phyloP scores from a whole-genome alignment of 2,888 invertebrate genomes.

The Aethes cnicana region DNA sequence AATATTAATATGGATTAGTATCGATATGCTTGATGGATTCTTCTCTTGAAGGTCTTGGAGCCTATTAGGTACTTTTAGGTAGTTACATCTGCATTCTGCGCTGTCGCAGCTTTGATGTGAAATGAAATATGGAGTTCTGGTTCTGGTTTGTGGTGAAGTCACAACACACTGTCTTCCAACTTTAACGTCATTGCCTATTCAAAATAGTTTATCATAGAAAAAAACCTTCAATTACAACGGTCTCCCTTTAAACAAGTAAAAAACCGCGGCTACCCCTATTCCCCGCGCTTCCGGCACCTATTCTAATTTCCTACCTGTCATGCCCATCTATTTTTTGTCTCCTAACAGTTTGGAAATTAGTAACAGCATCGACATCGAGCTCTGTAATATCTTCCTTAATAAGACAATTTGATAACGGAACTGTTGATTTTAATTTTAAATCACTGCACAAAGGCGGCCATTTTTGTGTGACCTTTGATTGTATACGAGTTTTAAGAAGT shows the following conservation, averaged over 20 bases:
- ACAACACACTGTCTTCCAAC: too few species aligned
- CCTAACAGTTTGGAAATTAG: slow-evolving; percentile 23
- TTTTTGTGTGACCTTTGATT: neutral
- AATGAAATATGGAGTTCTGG: too few species aligned
- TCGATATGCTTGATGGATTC: too few species aligned
- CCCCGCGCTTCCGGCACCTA: slow-evolving; percentile 8
- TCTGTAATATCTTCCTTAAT: slow-evolving; percentile 34
- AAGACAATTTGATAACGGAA: slow-evolving; percentile 49
- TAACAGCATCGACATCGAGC: slow-evolving; percentile 9
- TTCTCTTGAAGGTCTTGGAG: too few species aligned
- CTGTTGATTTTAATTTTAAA: slow-evolving; percentile 32
- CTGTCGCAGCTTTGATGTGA: too few species aligned
- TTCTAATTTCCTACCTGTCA: slow-evolving; percentile 23
- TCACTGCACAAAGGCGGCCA: slow-evolving; percentile 1
- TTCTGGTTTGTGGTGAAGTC: too few species aligned
- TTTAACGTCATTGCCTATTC: neutral
- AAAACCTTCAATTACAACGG: slow-evolving; percentile 9
- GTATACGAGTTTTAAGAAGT: neutral
- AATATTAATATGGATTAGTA: too few species aligned
- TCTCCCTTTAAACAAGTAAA: slow-evolving; percentile 2
- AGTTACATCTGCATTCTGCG: too few species aligned
- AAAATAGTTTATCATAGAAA: neutral
- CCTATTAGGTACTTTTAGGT: too few species aligned
- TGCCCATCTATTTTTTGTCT: slow-evolving; percentile 14
- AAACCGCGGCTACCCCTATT: neutral